These are phyloP conservation scores for Vidua macroura DNA, from an alignment of 2,113 vertebrate species.

Conservation along the genomic window DNA sequence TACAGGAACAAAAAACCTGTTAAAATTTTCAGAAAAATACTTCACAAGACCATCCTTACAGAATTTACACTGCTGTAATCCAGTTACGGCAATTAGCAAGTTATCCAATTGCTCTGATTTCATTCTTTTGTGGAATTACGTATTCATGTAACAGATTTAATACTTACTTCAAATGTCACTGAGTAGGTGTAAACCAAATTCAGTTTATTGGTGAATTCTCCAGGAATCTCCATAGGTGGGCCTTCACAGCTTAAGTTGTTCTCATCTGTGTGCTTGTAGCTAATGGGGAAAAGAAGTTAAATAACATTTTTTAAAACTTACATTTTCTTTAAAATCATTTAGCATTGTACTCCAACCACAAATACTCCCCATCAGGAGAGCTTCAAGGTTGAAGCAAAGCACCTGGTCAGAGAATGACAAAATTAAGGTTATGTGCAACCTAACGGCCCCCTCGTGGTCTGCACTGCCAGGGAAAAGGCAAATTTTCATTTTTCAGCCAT, in stretches of 20 bases:
- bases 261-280: conserved; percentile 79
- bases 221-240: conserved; percentile 83
- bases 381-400: neutral
- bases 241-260: conserved; percentile 73
- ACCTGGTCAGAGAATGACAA: neutral
- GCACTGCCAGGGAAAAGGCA: neutral
- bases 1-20: neutral
- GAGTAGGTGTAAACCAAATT: conserved; percentile 85
- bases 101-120: neutral
- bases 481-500: neutral
- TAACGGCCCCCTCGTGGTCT: conserved; percentile 14
- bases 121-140: neutral
- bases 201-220: conserved; percentile 70
- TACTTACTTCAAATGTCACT: conserved; percentile 83
- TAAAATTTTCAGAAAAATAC: neutral
- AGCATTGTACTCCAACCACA: neutral
- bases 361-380: neutral
- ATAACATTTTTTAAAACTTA: neutral
- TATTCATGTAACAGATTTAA: neutral
- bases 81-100: neutral
- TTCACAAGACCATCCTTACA: neutral
- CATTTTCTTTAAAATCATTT: neutral
- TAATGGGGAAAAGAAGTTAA: conserved; percentile 29
- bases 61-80: neutral
- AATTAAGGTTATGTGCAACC: neutral